Conservation (phyloP, 1,140 invertebrate genomes). For the Zeugodacus cucurbitae region DNA sequence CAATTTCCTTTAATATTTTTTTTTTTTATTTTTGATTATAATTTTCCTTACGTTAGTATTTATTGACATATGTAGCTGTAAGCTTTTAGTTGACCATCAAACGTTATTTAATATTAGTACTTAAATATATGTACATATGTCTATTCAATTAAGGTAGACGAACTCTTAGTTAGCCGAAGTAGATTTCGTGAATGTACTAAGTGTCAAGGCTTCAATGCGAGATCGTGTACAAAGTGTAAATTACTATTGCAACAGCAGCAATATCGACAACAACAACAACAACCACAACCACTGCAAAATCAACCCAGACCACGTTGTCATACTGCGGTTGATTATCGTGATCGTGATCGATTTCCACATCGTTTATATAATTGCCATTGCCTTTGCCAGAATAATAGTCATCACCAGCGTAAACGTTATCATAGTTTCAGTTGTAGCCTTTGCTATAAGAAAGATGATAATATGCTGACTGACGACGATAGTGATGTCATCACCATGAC, state of each 20-base stretch:
- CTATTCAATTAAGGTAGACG: slow-evolving; percentile 16
- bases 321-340: neutral
- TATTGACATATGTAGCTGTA: no score
- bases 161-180: neutral
- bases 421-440: slow-evolving; percentile 13
- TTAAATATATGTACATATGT: neutral
- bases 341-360: neutral
- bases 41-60: no score
- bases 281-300: neutral
- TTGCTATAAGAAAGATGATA: neutral
- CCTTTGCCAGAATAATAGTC: slow-evolving; percentile 5
- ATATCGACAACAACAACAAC: neutral
- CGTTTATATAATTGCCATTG: neutral
- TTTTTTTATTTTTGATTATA: no score
- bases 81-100: no score
- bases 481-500: neutral
- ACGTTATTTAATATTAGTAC: neutral
- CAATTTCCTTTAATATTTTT: no score
- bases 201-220: neutral
- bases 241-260: neutral
- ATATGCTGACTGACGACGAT: neutral
- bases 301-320: neutral
- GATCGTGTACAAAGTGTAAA: neutral
- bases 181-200: neutral
- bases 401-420: neutral